These are phyloP conservation scores for Athalia rosae DNA, from an alignment of 2,888 invertebrate species.

Conservation along the genomic window DNA sequence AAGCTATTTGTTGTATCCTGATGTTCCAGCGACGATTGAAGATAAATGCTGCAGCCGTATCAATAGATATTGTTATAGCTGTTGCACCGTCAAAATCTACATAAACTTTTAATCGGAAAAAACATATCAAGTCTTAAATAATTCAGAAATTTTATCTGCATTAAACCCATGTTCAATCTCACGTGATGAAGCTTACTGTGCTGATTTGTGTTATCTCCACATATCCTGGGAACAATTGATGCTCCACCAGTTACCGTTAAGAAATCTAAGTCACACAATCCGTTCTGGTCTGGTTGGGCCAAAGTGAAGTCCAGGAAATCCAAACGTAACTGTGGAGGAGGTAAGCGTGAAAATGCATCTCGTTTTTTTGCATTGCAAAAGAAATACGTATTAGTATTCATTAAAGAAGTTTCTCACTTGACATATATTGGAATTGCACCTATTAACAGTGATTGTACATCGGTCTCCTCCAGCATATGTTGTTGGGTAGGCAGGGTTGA, in stretches of 20 bases:
- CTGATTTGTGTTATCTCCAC: slow-evolving; percentile 88
- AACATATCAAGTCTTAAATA: background rate
- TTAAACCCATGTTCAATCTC: background rate
- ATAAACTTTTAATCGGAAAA: slow-evolving; percentile 74
- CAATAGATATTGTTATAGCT: slow-evolving; percentile 81
- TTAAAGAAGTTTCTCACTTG: slow-evolving; percentile 77
- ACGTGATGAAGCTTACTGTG: slow-evolving; percentile 73
- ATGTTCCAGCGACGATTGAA: slow-evolving; percentile 85
- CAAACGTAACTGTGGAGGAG: slow-evolving; percentile 79
- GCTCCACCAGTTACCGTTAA: slow-evolving; percentile 83
- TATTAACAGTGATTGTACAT: slow-evolving; percentile 83
- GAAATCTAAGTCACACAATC: slow-evolving; percentile 82
- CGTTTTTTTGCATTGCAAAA: background rate
- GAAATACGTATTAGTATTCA: background rate
- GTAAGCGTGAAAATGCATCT: slow-evolving; percentile 3
- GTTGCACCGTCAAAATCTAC: slow-evolving; percentile 83
- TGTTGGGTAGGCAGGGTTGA: slow-evolving; percentile 85
- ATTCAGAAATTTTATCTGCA: background rate
- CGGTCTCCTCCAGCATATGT: slow-evolving; percentile 81
- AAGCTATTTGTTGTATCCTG: slow-evolving; percentile 83
- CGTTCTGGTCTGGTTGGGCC: slow-evolving; percentile 84
- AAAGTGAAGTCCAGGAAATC: slow-evolving; percentile 85
- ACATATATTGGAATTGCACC: slow-evolving; percentile 81
- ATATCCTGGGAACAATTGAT: slow-evolving; percentile 81
- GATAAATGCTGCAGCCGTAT: slow-evolving; percentile 78